Conservation (phyloP, 1,140 invertebrate species). For the Temnothorax longispinosus region DNA sequence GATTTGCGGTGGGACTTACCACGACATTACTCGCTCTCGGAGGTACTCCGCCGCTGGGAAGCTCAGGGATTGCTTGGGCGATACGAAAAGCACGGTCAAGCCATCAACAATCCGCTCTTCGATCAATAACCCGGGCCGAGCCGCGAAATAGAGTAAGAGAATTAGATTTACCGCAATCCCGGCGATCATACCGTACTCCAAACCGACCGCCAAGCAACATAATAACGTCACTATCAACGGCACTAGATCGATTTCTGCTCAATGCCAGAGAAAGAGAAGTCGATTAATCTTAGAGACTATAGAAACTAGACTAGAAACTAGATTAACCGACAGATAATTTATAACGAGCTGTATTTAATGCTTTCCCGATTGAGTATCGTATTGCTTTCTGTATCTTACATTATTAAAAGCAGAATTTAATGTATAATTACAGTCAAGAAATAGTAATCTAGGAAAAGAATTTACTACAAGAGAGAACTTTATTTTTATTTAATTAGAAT, state of each 20-base stretch:
- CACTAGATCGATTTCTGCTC: constrained; percentile 88
- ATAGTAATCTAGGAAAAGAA: background rate
- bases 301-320: background rate
- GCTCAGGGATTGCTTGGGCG: constrained; percentile 88
- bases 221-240: constrained; percentile 88
- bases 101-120: constrained; percentile 83
- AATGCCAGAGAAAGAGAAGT: constrained; percentile 14
- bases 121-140: constrained; percentile 87
- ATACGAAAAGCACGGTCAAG: constrained; percentile 84
- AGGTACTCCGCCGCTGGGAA: constrained; percentile 90
- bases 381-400: background rate
- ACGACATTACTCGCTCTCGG: constrained; percentile 85
- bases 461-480: background rate
- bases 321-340: constrained; percentile 43
- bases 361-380: background rate
- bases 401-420: background rate
- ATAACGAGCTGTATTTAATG: constrained; percentile 24
- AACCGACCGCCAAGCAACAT: constrained; percentile 87
- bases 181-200: constrained; percentile 91
- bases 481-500: background rate
- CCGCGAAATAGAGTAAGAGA: constrained; percentile 89
- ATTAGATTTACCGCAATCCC: constrained; percentile 89
- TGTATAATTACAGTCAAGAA: background rate
- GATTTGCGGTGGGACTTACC: constrained; percentile 71
- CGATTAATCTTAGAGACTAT: background rate